Evolutionary conservation across 2,888 invertebrate species (phyloP), one percentile per base, ranked within the genome.

Genomic region (Pantelozetes paolii): DNA sequence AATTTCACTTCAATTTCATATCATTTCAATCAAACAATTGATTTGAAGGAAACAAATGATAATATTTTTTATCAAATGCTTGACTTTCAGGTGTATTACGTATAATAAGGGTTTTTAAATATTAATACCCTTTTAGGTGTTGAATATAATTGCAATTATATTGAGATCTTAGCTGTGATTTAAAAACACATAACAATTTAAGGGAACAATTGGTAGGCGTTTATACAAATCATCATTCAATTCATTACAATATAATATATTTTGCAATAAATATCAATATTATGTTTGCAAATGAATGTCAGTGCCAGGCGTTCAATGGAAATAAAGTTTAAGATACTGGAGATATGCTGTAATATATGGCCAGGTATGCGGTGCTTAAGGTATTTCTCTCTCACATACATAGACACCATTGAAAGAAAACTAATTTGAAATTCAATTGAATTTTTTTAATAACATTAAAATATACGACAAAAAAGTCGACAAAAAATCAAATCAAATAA

Each of bases 151-250:
- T 36, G 13, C 26, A 23, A 54, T 54, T 54, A 26, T 36, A 26
- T 23, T 5, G 20, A 64, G 64, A 64, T 64, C 64, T 36, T 64
- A 64, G 18, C 18, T 30, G 32, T 62, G 30, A 64, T 64, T 32
- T 64, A 40, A 23, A 26, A 40, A 2, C 20, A 64, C 40, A 32
- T 64, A 40, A 40, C 13, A 40, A 40, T 40, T 64, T 64, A 64
- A 3, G 20, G 18, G 18, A 40, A 64, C 64, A 64, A 64, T 64
- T 20, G 62, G 57, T 32, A 23, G 64, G 64, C 64, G 64, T 64
- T 32, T 1, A 62, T 26, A 36, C 18, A 62, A 32, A 64, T 3
- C 36, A 64, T 36, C 32, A 54, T 26, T 54, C 57, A 57, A 57
- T 57, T 57, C 28, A 57, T 57, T 28, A 57, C 30, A 57, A 57